These are phyloP conservation scores for Coelopa frigida DNA, from an alignment of 1,140 invertebrate genomes.

Conservation along the genomic window DNA sequence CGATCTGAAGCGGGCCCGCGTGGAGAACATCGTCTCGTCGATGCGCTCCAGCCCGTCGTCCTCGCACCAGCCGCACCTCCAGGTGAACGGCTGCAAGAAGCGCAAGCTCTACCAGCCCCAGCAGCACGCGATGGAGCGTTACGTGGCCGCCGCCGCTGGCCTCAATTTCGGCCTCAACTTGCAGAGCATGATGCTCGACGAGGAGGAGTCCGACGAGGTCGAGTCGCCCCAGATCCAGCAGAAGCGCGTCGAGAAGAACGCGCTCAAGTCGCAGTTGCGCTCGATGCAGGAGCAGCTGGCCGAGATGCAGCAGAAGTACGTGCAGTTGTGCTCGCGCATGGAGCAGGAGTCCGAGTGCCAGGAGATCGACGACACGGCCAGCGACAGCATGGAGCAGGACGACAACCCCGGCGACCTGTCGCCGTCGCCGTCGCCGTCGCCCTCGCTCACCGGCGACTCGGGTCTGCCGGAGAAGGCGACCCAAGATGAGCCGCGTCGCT, in stretches of 20 bases:
- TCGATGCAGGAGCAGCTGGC: slow-evolving; percentile 83
- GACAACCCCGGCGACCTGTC: slow-evolving; percentile 46
- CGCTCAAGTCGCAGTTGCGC: slow-evolving; percentile 74
- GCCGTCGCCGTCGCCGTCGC: slow-evolving; percentile 44
- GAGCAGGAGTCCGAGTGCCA: slow-evolving; percentile 68
- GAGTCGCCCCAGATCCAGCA: slow-evolving; percentile 65
- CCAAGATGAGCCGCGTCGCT: no score
- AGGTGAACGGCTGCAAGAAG: slow-evolving; percentile 90
- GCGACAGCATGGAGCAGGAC: slow-evolving; percentile 56
- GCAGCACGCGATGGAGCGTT: slow-evolving; percentile 72
- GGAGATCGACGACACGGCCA: slow-evolving; percentile 64
- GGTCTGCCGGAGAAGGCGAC: slow-evolving; percentile 6
- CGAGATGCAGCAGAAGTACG: slow-evolving; percentile 85
- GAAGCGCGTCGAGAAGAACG: slow-evolving; percentile 76
- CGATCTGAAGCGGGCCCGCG: slow-evolving; percentile 82
- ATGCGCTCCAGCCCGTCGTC: slow-evolving; percentile 79
- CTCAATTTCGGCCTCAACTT: slow-evolving; percentile 46
- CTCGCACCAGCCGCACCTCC: slow-evolving; percentile 51
- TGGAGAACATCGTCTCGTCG: slow-evolving; percentile 89
- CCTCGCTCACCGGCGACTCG: slow-evolving; percentile 16
- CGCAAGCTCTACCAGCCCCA: slow-evolving; percentile 95
- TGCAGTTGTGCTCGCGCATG: slow-evolving; percentile 76
- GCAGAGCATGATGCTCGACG: slow-evolving; percentile 50
- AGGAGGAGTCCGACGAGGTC: slow-evolving; percentile 67
- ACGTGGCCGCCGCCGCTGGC: slow-evolving; percentile 51